Base-by-base conservation (phyloP, 2,113 vertebrate genomes). In the Paedocypris sp. region DNA sequence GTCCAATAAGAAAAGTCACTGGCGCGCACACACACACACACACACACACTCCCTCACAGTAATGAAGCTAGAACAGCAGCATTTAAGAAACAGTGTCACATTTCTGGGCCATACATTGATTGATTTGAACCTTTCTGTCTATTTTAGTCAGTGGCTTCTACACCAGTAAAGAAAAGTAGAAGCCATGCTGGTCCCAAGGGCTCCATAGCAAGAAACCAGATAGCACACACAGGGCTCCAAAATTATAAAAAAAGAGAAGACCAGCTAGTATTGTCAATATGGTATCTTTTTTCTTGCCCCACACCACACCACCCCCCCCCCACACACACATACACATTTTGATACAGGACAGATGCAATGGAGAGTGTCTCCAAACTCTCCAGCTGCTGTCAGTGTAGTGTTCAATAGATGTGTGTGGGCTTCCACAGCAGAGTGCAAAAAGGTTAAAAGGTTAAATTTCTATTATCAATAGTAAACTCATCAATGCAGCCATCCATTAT, bases 81-180 rank as follows among this genome's bases (percentile, higher is more conserved):
- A 87, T 90, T 95, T 95, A 91, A 91, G 87, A 90, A 79, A 79
- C 83, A 83, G 92, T 90, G 90, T 94, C 91, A 88, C 86, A 87
- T 97, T 97, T 96, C 90, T 43, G 83, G 87, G 90, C 92, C 94
- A 96, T 96, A 95, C 97, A 97, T 89, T 77, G 89, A 95, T 93
- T 97, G 91, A 93, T 93, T 93, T 91, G 82, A 87, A n/a, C 92
- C 89, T 90, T 87, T 87, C 85, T 82, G 89, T 80, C 88, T 88
- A 88, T 90, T 87, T 79, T 77, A 22, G 77, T 84, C 87, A 83
- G 89, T 90, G 90, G 85, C 89, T 89, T 87, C 88, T 86, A 88
- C 78, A 82, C 82, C 86, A 88, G 81, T 87, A 85, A 80, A 72
- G 85, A 89, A 90, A 93, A 91, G 90, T 84, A 78, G 87, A 89